These are phyloP conservation scores for Trichechus manatus DNA, from an alignment of 2,113 vertebrate genomes.

Conservation along the genomic window DNA sequence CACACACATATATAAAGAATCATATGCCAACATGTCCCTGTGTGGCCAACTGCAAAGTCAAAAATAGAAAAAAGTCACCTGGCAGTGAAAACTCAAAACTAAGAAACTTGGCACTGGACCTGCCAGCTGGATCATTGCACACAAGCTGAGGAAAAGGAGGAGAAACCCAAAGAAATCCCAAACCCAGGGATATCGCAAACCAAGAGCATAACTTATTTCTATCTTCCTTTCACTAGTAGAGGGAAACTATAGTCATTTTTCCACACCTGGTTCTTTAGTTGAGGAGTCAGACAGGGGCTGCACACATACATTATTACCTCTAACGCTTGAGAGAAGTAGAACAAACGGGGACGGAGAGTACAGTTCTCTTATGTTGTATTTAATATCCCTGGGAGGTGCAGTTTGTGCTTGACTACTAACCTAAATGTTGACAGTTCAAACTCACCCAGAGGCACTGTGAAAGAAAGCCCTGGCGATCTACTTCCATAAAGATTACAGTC, in stretches of 20 bases:
- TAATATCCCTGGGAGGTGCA: neutral
- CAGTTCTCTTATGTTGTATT: neutral
- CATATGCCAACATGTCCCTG: neutral
- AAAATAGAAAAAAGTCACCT: neutral
- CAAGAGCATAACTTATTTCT: neutral
- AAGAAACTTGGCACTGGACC: neutral
- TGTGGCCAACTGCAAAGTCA: neutral
- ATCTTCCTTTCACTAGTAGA: neutral
- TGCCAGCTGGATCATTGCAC: neutral
- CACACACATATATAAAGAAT: neutral
- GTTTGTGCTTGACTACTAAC: neutral
- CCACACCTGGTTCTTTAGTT: neutral
- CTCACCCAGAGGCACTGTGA: neutral
- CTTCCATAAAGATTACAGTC: too few relatives aligned
- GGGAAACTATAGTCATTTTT: neutral
- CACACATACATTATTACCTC: neutral
- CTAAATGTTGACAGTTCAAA: neutral
- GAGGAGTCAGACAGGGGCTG: neutral
- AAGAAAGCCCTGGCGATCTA: neutral
- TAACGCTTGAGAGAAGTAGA: neutral
- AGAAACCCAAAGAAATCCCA: neutral
- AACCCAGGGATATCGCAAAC: neutral
- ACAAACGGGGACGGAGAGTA: neutral
- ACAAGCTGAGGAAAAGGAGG: neutral
- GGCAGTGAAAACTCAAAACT: neutral